These are phyloP conservation scores for Nylanderia fulva DNA, from an alignment of 1,140 invertebrate species.

Conservation along the genomic window DNA sequence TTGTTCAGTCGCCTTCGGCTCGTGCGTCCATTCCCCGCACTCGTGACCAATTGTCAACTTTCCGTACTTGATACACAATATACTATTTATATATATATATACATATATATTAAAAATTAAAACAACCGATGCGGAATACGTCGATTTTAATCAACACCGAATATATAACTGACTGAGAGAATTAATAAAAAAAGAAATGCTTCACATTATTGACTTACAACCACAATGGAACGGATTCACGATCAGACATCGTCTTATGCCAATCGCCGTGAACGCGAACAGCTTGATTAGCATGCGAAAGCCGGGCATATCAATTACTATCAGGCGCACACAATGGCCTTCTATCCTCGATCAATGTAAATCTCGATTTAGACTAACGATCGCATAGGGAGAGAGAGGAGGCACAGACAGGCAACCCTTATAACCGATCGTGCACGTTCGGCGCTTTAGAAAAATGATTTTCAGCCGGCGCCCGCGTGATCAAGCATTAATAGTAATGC, in stretches of 20 bases:
- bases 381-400: constrained; percentile 36
- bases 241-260: constrained; percentile 25
- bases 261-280: not conserved
- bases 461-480: constrained; percentile 65
- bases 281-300: constrained; percentile 49
- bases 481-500: constrained; percentile 70
- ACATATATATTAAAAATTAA: no score
- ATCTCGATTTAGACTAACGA: constrained; percentile 59
- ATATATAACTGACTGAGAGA: not conserved
- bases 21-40: no score
- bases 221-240: not conserved
- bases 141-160: not conserved
- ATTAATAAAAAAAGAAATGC: not conserved
- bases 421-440: constrained; percentile 65
- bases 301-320: constrained; percentile 50
- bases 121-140: not conserved
- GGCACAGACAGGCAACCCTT: constrained; percentile 48
- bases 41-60: no score
- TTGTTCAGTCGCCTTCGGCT: no score
- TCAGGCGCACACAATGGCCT: constrained; percentile 46
- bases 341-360: constrained; percentile 50
- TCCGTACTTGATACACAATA: no score
- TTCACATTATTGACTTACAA: not conserved
- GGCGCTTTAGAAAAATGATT: constrained; percentile 67
- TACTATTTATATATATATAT: no score